Evolutionary conservation across 2,888 invertebrate species (phyloP).

Genomic region (Argyresthia albistria): DNA sequence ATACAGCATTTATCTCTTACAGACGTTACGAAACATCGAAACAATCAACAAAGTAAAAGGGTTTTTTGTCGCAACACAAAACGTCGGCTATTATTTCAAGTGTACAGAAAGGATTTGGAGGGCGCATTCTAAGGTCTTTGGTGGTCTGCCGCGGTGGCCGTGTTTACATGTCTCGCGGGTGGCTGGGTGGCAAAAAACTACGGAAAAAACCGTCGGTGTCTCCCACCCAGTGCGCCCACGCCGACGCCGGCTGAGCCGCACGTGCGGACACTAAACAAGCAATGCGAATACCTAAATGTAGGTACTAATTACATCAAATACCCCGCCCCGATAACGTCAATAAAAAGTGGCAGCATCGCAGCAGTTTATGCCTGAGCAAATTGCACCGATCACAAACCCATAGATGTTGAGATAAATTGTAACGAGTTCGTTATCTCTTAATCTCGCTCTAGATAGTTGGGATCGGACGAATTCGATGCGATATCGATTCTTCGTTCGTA

Average conservation of each 20-base stretch:
- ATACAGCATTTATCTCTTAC: background rate
- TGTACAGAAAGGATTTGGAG: background rate
- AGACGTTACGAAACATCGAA: background rate
- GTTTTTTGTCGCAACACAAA: background rate
- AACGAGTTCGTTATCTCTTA: background rate
- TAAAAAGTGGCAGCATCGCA: too few species aligned
- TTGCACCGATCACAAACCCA: too few species aligned
- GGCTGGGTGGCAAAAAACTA: conserved; percentile 23
- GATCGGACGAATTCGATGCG: conserved; percentile 33
- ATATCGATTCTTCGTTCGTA: conserved; percentile 33
- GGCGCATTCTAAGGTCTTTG: conserved; percentile 9
- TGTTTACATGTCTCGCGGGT: conserved; percentile 38
- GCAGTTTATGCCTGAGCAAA: too few species aligned
- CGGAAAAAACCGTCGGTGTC: background rate
- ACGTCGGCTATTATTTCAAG: background rate
- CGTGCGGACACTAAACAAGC: conserved; percentile 11
- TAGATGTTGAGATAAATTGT: background rate
- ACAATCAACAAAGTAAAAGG: background rate
- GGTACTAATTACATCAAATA: too few species aligned
- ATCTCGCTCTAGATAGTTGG: background rate
- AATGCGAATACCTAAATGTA: too few species aligned
- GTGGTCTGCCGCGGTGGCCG: conserved; percentile 20
- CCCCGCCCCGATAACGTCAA: too few species aligned
- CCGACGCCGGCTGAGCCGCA: conserved; percentile 6
- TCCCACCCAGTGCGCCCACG: background rate